Evolutionary conservation across 2,113 vertebrate genomes (phyloP).

Genomic region (Pachypanchax playfairii): DNA sequence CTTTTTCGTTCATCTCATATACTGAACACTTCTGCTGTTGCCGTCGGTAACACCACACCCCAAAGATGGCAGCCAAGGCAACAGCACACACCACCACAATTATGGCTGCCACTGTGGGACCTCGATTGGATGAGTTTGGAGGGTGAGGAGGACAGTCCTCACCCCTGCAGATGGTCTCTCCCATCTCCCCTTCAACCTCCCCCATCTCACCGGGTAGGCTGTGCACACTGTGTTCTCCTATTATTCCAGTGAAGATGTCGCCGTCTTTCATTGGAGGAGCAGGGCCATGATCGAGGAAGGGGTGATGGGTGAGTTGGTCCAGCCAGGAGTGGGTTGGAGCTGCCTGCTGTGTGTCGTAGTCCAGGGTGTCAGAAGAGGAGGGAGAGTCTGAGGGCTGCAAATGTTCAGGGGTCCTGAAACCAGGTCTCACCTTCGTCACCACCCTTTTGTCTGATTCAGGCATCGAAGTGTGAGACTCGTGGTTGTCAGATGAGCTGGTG

Average conservation of each 20-base stretch:
- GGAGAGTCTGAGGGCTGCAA: constrained; percentile 43
- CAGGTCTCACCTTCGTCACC: constrained; percentile 23
- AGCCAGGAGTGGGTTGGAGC: constrained; percentile 66
- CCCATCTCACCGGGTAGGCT: constrained; percentile 78
- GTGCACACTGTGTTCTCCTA: constrained; percentile 67
- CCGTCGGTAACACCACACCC: constrained; percentile 88
- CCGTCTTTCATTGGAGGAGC: constrained; percentile 34
- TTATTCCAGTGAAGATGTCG: constrained; percentile 11
- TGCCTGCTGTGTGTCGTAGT: constrained; percentile 54
- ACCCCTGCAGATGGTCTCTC: constrained; percentile 54
- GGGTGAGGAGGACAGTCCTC: constrained; percentile 72
- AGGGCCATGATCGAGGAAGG: constrained; percentile 40
- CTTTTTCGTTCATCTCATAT: constrained; percentile 91
- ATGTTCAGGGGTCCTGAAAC: constrained; percentile 45
- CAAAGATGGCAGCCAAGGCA: constrained; percentile 74
- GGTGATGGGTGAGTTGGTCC: constrained; percentile 59
- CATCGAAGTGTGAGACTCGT: constrained; percentile 40
- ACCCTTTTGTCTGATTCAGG: constrained; percentile 27
- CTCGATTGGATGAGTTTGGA: constrained; percentile 69
- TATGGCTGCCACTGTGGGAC: constrained; percentile 84
- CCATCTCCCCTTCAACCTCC: constrained; percentile 61
- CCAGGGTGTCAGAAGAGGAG: constrained; percentile 42
- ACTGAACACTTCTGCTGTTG: constrained; percentile 90
- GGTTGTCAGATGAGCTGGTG: constrained; percentile 54
- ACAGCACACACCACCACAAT: constrained; percentile 85